Evolutionary conservation across 2,888 invertebrate genomes (phyloP).

Genomic region (Polyommatus icarus): DNA sequence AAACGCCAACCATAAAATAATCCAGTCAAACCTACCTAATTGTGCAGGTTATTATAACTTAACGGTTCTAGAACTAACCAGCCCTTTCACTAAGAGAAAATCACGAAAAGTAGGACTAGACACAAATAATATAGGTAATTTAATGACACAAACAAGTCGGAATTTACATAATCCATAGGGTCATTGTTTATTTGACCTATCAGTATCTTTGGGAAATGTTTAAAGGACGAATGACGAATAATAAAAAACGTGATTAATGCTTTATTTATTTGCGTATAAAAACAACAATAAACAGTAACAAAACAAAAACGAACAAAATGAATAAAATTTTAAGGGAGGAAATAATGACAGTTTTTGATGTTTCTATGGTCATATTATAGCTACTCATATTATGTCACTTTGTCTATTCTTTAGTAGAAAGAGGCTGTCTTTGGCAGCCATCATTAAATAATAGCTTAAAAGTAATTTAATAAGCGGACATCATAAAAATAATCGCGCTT

Average conservation of each 20-base stretch:
- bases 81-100: slow-evolving; percentile 65
- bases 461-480: background rate
- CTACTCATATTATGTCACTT: no score
- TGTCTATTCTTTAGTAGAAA: no score
- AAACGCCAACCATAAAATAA: background rate
- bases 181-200: background rate
- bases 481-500: background rate
- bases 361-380: no score
- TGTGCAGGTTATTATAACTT: background rate
- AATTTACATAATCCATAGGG: slow-evolving; percentile 14
- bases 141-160: background rate
- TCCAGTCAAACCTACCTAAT: background rate
- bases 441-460: background rate
- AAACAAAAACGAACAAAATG: no score
- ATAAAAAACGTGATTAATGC: background rate
- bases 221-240: background rate
- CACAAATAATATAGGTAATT: slow-evolving; percentile 20
- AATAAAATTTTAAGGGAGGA: no score
- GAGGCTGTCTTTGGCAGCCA: background rate
- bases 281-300: background rate
- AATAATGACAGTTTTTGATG: no score
- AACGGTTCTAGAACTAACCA: slow-evolving; percentile 44
- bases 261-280: background rate
- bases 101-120: slow-evolving; percentile 49
- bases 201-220: background rate